Conservation (phyloP, 2,888 invertebrate species). For the Nomada goodeniana region DNA sequence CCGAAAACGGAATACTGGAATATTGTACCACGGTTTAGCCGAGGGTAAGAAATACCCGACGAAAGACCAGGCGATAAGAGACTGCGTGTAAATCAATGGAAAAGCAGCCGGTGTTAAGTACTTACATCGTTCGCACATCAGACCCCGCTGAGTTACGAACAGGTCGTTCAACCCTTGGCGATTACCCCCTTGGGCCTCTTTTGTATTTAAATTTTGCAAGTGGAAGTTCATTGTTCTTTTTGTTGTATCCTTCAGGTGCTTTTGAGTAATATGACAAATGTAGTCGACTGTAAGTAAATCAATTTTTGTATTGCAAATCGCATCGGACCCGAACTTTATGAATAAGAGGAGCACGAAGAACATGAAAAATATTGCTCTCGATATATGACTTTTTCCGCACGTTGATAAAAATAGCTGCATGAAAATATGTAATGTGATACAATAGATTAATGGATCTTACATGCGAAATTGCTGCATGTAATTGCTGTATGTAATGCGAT, state of each 20-base stretch:
- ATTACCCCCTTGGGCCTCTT: neutral
- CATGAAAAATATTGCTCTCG: constrained; percentile 28
- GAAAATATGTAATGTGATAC: neutral
- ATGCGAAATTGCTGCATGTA: neutral
- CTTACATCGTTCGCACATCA: constrained; percentile 79
- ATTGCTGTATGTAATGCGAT: neutral
- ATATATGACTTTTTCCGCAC: constrained; percentile 23
- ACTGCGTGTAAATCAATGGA: constrained; percentile 72
- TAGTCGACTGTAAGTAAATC: constrained; percentile 41
- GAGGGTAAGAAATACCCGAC: constrained; percentile 57
- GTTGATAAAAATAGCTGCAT: constrained; percentile 28
- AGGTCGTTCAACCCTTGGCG: constrained; percentile 65
- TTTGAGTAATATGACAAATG: constrained; percentile 8
- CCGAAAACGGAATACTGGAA: constrained; percentile 23
- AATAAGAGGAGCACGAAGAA: constrained; percentile 58
- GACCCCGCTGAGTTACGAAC: constrained; percentile 76
- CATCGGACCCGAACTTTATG: constrained; percentile 35
- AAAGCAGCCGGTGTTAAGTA: constrained; percentile 74
- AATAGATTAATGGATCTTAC: neutral
- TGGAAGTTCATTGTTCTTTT: neutral
- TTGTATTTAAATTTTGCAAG: constrained; percentile 40
- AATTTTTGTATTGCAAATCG: constrained; percentile 52
- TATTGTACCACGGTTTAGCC: constrained; percentile 40
- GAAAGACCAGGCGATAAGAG: constrained; percentile 50
- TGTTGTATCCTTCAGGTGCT: neutral